These are phyloP conservation scores for Salmo trutta DNA, from an alignment of 2,797 vertebrate species.

Conservation along the genomic window DNA sequence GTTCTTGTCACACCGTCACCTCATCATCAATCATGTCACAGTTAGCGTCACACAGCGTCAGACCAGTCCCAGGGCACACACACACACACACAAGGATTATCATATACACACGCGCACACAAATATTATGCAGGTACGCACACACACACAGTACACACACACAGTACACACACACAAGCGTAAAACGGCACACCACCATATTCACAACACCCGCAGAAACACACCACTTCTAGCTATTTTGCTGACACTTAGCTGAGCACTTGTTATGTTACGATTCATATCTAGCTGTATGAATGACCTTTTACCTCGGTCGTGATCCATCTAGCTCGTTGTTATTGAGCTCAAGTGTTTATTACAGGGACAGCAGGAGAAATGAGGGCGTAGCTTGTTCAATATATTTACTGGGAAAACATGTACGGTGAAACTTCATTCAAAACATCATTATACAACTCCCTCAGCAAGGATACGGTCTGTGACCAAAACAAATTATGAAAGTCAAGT, in stretches of 20 bases:
- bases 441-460: neutral
- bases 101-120: neutral
- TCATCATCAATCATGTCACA: constrained; percentile 49
- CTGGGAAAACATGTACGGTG: neutral
- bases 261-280: neutral
- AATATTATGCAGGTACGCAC: neutral
- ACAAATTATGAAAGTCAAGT: neutral
- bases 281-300: neutral
- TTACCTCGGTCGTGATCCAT: neutral
- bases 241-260: neutral
- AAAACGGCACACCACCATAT: neutral
- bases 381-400: neutral
- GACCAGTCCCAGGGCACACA: neutral
- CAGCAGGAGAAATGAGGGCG: neutral
- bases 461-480: neutral
- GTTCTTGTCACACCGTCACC: constrained; percentile 34
- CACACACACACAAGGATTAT: neutral
- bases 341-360: neutral
- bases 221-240: neutral
- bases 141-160: constrained; percentile 20
- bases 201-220: too few relatives aligned
- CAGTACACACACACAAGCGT: constrained; percentile 10
- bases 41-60: constrained; percentile 14
- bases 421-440: too few relatives aligned
- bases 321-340: neutral